Base-by-base conservation (phyloP, 2,797 vertebrate genomes). In the Ctenopoma multispine region DNA sequence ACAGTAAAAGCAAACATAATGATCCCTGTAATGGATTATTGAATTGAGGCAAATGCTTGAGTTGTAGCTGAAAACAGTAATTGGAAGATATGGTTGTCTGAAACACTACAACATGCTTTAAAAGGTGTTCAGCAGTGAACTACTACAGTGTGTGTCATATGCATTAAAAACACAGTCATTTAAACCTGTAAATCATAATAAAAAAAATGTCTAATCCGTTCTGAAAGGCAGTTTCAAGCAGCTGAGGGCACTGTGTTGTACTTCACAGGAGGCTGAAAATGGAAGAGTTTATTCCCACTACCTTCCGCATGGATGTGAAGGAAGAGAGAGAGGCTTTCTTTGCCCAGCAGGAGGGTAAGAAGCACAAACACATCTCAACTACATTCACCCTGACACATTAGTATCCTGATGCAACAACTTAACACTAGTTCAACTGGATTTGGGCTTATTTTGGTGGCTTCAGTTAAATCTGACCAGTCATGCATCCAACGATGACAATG, bases 231-330 rank as follows among this genome's bases (percentile, higher is more conserved):
- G 5, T n/a, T 75, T 64, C 2, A 60, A 64, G 21, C 24, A 36
- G n/a, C 7, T 38, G 20, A 50, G n/a, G 27, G 27, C 13, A 44
- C n/a, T 59, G n/a, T 62, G 1, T 58, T 65, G n/a, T 40, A 13
- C 58, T 49, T 69, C 23, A 23, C 79, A 97, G 96, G 89, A 74
- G 85, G 23, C 79, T 96, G 72, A 96, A 90, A 87, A 95, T 97
- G 92, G 92, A 95, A 5, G 95, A 97, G 1, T 97, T 97, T 81
- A 94, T 97, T 77, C 97, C 96, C 0, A 91, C 93, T 6, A 96
- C 96, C 8, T 96, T 95, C 70, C 94, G 95, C 3, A 89, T 97
- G 93, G 96, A 97, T 61, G 9, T 95, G 56, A 94, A 61, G 64
- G 84, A 94, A 0, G 96, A 97, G 77, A 92, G 93, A 72, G 94